Conservation (phyloP, 2,113 vertebrate genomes). For the Lepus timidus region DNA sequence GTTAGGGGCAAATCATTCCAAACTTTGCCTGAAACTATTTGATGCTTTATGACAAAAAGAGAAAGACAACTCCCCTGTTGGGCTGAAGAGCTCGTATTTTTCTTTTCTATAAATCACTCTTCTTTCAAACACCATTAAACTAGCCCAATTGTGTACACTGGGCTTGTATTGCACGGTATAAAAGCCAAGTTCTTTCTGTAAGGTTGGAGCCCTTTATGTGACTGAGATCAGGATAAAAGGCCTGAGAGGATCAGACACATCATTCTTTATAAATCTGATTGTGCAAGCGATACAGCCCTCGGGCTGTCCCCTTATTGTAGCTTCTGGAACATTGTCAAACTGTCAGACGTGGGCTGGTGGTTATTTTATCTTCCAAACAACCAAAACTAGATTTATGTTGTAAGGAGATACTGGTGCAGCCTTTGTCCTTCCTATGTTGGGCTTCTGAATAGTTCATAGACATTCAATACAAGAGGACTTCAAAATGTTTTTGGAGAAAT, state of each 20-base stretch:
- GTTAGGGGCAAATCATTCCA: background rate
- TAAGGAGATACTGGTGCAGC: background rate
- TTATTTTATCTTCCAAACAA: slow-evolving; percentile 11
- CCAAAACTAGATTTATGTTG: background rate
- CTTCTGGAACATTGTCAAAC: background rate
- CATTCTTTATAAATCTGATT: background rate
- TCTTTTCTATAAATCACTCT: slow-evolving; percentile 66
- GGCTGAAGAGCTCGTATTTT: slow-evolving; percentile 57
- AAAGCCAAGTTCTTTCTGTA: slow-evolving; percentile 51
- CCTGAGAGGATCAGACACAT: background rate
- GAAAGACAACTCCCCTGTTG: background rate
- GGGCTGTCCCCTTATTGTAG: background rate
- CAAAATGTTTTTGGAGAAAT: too few relatives aligned
- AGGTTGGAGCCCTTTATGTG: background rate
- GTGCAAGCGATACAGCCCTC: background rate
- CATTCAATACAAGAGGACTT: background rate
- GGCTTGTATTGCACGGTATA: slow-evolving; percentile 67
- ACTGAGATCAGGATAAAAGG: slow-evolving; percentile 40
- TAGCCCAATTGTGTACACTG: slow-evolving; percentile 70
- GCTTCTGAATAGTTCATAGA: slow-evolving; percentile 5
- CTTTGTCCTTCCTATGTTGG: background rate
- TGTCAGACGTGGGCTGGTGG: background rate
- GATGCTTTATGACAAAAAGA: slow-evolving; percentile 67
- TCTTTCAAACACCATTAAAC: slow-evolving; percentile 70
- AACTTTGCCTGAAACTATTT: background rate